Percentiles rank a stretch among this genome's conserved stretches.
phyloP scores from a whole-genome alignment of 37 sponge, comb jelly and placozoan genomes.

The Chondrilla cf. caribensis region DNA sequence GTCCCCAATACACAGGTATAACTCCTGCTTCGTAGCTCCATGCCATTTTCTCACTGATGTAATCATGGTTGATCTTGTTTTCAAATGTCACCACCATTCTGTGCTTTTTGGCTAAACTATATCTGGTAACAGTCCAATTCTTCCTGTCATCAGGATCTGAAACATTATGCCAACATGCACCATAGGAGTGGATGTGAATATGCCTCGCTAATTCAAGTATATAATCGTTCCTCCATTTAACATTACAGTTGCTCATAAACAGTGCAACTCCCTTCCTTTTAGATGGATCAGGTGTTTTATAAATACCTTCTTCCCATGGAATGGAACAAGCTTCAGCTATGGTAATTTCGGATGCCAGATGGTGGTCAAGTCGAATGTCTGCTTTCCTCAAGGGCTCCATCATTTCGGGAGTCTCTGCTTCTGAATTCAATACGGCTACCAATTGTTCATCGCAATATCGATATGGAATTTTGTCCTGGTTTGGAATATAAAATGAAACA shows the following conservation, averaged over 20 bases:
- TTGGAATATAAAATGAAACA: too few relatives aligned
- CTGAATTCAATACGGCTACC: too few relatives aligned
- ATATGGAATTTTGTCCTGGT: too few relatives aligned
- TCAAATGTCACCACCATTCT: slow-evolving; percentile 12
- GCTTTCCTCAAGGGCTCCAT: too few relatives aligned
- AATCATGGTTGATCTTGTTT: neutral
- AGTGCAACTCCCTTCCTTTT: slow-evolving; percentile 14
- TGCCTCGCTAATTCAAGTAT: neutral
- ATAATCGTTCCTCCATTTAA: neutral
- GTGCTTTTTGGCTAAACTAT: neutral
- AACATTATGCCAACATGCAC: neutral
- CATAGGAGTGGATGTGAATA: neutral
- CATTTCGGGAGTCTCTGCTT: too few relatives aligned
- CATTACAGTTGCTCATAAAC: neutral
- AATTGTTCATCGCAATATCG: too few relatives aligned
- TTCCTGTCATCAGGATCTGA: neutral
- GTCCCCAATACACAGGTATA: slow-evolving; percentile 12
- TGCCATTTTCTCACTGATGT: slow-evolving; percentile 3
- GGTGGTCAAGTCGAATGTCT: too few relatives aligned
- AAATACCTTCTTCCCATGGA: too few relatives aligned
- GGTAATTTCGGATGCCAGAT: too few relatives aligned
- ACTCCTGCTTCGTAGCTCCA: neutral
- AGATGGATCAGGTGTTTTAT: too few relatives aligned
- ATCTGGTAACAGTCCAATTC: too few relatives aligned
- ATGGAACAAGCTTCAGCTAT: too few relatives aligned